A percentile compares a stretch with the other conserved stretches of the same genome.
phyloP scores from a whole-genome alignment of 2,888 invertebrate genomes.

The Rhyacophila evoluta region DNA sequence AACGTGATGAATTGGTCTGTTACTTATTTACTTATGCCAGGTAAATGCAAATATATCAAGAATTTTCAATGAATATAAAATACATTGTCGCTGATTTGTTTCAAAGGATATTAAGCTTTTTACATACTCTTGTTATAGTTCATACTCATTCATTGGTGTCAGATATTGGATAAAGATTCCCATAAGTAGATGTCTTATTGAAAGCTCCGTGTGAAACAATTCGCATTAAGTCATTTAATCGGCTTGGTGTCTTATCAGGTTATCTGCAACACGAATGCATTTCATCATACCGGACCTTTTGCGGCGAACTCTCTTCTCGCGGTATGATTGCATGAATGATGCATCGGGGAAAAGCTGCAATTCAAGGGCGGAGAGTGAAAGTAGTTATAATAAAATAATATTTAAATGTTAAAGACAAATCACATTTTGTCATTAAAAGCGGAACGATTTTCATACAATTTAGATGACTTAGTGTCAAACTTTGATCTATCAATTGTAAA shows the following conservation, averaged over 20 bases:
- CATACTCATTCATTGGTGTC: neutral
- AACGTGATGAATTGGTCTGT: too few relatives aligned
- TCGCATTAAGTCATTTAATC: conserved; percentile 19
- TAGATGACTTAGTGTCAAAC: too few relatives aligned
- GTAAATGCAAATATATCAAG: too few relatives aligned
- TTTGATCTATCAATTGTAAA: too few relatives aligned
- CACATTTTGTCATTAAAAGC: too few relatives aligned
- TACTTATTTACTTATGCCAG: too few relatives aligned
- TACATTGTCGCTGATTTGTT: too few relatives aligned
- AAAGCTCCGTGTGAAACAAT: conserved; percentile 25
- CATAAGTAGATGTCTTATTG: neutral
- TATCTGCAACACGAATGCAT: conserved; percentile 28
- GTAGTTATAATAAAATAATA: too few relatives aligned
- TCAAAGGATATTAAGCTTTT: too few relatives aligned
- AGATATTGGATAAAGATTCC: neutral
- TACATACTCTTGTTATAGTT: neutral
- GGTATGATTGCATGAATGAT: conserved; percentile 40
- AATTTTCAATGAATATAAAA: too few relatives aligned
- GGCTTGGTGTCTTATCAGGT: conserved; percentile 29
- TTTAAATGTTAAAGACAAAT: too few relatives aligned
- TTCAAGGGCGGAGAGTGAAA: neutral
- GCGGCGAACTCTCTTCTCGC: neutral
- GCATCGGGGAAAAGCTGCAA: conserved; percentile 28
- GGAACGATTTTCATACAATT: too few relatives aligned
- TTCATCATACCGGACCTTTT: conserved; percentile 31